Evolutionary conservation across 2,113 vertebrate genomes (phyloP), one percentile per base, ranked within the genome.

Genomic region (Macquaria australasica): DNA sequence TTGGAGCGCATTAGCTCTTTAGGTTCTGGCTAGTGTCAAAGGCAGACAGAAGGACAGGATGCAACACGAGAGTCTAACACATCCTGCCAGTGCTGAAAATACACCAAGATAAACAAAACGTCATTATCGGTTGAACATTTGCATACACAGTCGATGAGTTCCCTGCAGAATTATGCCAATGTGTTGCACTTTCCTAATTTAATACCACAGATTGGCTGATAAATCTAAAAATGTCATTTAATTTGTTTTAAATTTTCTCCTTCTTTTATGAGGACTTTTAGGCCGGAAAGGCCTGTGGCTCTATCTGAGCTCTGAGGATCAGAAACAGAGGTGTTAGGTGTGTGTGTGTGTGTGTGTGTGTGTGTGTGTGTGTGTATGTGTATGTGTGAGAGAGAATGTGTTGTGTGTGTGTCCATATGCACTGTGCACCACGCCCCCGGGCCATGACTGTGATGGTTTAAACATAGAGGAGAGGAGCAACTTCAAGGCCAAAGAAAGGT

Each of bases 401-500:
- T 73, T 16, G 20, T 66, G 31, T 78, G 73, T 71, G 77, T 87
- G 71, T 83, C 59, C 41, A 39, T 74, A 28, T n/a, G 15, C 63
- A 50, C 31, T 43, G 70, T 20, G 34, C 53, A 25, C 79, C 21
- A 2, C 3, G 37, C 55, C 86, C 73, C 48, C 8, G 20, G 81
- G 86, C 81, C 85, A 81, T 0, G 50, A 62, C 55, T 48, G 45
- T 72, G 67, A 88, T 90, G 82, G 83, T 90, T 92, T 88, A 84
- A 88, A 92, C 87, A 85, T 80, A 64, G 90, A 87, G 84, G 74
- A 74, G 64, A 91, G 80, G 43, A 78, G 83, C 83, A 92, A 92
- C 91, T 88, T 89, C 90, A 91, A 94, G 91, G 90, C 94, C 88
- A 93, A 94, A 88, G 87, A 83, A 73, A 90, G 88, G 92, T 67